A percentile compares a stretch with the other conserved stretches of the same genome.
Conservation (phyloP, 2,113 vertebrate genomes). For the Stictonetta naevosa region DNA sequence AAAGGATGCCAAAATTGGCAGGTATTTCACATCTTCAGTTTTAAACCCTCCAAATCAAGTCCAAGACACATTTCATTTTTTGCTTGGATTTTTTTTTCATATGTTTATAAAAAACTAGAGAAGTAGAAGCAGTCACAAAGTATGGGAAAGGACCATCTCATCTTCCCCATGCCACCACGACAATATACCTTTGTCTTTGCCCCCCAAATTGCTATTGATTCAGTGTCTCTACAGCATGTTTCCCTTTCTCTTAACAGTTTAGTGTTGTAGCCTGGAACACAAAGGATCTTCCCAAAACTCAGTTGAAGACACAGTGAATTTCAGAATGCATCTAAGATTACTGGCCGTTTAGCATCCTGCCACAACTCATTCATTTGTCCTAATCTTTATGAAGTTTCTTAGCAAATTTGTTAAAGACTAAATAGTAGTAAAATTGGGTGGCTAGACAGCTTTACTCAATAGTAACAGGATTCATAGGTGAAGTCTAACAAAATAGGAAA, state of each 20-base stretch:
- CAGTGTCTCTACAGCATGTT: neutral
- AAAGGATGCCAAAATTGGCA: neutral
- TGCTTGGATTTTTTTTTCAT: conserved; percentile 18
- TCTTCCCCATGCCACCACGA: neutral
- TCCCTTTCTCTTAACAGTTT: neutral
- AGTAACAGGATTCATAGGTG: neutral
- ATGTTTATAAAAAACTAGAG: neutral
- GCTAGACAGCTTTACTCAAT: neutral
- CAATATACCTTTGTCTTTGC: neutral
- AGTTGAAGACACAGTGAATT: neutral
- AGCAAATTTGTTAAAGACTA: neutral
- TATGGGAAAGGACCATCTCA: neutral
- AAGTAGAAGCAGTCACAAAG: neutral
- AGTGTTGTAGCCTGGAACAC: neutral
- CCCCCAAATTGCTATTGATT: conserved; percentile 23
- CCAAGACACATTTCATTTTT: conserved; percentile 8
- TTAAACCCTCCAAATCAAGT: neutral
- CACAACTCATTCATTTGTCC: neutral
- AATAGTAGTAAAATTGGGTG: neutral
- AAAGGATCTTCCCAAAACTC: neutral
- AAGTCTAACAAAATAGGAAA: neutral
- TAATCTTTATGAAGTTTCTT: neutral
- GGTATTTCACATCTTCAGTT: neutral
- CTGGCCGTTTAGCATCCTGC: neutral
- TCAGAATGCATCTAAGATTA: neutral